Evolutionary conservation across 2,888 invertebrate genomes (phyloP).

Genomic region (Brachylomia viminalis): DNA sequence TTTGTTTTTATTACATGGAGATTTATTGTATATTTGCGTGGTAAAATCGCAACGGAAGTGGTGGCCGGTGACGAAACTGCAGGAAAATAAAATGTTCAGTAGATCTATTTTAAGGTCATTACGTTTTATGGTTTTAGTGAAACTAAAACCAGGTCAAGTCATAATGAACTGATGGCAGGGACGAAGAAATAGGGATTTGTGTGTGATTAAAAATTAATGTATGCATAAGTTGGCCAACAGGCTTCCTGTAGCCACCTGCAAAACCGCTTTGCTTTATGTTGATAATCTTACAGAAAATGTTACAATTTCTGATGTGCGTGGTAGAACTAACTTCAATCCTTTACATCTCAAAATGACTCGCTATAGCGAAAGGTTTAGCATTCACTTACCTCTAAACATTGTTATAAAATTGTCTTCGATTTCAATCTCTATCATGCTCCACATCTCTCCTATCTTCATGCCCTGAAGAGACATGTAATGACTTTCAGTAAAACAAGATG

Average conservation of each 20-base stretch:
- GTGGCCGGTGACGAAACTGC: conserved; percentile 8
- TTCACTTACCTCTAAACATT: not conserved
- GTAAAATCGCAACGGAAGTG: conserved; percentile 14
- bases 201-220: not conserved
- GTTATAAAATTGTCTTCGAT: not conserved
- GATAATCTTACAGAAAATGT: not conserved
- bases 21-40: conserved; percentile 15
- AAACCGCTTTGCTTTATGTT: not conserved
- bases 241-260: not conserved
- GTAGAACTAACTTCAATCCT: not conserved
- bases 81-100: conserved; percentile 4
- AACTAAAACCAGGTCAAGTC: conserved; percentile 13
- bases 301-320: too few species aligned
- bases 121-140: conserved; percentile 17
- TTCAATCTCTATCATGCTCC: not conserved
- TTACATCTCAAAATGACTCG: not conserved
- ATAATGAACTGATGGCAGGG: not conserved
- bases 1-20: conserved; percentile 28
- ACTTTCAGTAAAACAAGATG: not conserved
- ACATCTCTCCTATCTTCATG: not conserved
- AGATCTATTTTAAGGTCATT: not conserved
- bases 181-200: not conserved
- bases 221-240: not conserved
- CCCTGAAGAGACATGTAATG: not conserved
- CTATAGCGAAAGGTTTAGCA: not conserved